Evolutionary conservation across 2,797 vertebrate genomes (phyloP).

Genomic region (Falco columbarius): DNA sequence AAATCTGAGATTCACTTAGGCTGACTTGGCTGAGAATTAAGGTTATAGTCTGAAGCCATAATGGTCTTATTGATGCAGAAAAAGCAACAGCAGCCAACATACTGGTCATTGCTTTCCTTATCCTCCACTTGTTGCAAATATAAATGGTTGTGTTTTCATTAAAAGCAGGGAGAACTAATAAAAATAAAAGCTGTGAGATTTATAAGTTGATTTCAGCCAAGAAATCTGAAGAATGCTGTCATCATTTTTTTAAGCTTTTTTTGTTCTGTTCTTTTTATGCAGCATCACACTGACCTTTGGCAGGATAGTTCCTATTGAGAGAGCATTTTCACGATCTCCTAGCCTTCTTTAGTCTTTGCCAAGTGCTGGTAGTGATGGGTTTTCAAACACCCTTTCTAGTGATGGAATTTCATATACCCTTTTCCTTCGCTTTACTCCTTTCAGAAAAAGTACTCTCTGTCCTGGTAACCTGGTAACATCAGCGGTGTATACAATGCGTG

Average conservation of each 20-base stretch:
- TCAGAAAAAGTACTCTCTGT: constrained; percentile 29
- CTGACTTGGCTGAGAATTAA: not conserved
- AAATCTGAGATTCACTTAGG: not conserved
- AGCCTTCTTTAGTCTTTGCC: not conserved
- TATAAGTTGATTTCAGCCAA: not conserved
- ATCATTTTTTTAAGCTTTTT: not conserved
- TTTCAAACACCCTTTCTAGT: constrained; percentile 9
- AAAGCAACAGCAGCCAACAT: not conserved
- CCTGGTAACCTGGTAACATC: constrained; percentile 12
- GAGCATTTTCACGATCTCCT: not conserved
- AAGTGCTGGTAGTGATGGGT: not conserved
- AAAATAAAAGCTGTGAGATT: not conserved
- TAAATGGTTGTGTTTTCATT: not conserved
- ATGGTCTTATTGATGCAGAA: not conserved
- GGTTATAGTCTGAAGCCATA: not conserved
- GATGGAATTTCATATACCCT: constrained; percentile 30
- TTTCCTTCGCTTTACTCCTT: constrained; percentile 7
- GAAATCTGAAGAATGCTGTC: not conserved
- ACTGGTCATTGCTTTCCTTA: not conserved
- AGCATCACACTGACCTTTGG: constrained; percentile 22
- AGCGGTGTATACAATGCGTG: not conserved
- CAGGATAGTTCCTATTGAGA: not conserved
- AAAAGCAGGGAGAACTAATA: not conserved
- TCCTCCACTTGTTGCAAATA: not conserved
- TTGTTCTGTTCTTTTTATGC: not conserved